phyloP scores from a whole-genome alignment of 2,888 invertebrate genomes.

The Amblyteles armatorius region DNA sequence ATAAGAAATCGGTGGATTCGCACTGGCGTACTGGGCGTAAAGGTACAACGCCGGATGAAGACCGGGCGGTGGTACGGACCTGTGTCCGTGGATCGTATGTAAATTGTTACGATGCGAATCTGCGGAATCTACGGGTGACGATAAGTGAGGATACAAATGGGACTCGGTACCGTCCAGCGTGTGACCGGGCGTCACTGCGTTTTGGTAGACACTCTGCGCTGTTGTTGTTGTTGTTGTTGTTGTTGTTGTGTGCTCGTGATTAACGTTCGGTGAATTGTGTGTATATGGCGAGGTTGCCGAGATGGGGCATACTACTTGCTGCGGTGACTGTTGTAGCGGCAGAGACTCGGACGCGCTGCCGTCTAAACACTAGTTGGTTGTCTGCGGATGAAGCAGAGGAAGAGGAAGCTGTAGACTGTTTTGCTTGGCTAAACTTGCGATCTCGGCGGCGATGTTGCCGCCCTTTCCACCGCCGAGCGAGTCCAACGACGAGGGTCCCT shows the following conservation, averaged over 20 bases:
- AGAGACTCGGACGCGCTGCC: constrained; percentile 79
- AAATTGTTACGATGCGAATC: constrained; percentile 64
- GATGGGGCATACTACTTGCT: constrained; percentile 80
- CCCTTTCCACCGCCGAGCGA: constrained; percentile 79
- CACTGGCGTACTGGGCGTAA: constrained; percentile 83
- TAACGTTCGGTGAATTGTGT: constrained; percentile 51
- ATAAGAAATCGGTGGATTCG: constrained; percentile 80
- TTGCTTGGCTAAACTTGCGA: constrained; percentile 83
- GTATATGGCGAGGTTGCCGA: constrained; percentile 76
- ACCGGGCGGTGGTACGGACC: constrained; percentile 77
- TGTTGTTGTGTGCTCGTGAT: constrained; percentile 48
- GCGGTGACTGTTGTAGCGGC: constrained; percentile 74
- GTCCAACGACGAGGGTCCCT: constrained; percentile 83
- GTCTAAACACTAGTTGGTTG: constrained; percentile 84
- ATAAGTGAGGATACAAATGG: constrained; percentile 77
- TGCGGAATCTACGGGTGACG: constrained; percentile 73
- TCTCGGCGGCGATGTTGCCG: constrained; percentile 81
- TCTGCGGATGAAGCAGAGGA: constrained; percentile 83
- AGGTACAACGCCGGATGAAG: constrained; percentile 83
- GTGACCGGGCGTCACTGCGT: constrained; percentile 58
- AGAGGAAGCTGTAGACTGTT: constrained; percentile 83
- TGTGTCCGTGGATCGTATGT: constrained; percentile 72
- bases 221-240: constrained; percentile 65
- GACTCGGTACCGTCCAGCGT: constrained; percentile 67
- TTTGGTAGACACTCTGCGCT: constrained; percentile 82